Evolutionary conservation across 2,113 vertebrate species (phyloP).

Genomic region (Orcinus orca): DNA sequence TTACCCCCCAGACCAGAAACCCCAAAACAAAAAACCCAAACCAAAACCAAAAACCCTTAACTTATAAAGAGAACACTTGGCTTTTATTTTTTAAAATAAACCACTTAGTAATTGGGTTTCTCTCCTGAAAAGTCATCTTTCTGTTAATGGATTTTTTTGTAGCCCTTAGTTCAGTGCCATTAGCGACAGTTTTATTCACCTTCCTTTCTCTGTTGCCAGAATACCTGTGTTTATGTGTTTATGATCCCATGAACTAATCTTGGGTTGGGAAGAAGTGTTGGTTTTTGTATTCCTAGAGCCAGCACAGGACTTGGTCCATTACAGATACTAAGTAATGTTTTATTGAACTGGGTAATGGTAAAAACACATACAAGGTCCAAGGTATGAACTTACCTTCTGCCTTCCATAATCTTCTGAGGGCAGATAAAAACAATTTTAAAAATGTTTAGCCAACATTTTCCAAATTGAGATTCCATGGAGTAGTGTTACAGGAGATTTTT

Average conservation of each 20-base stretch:
- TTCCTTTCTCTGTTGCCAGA: constrained; percentile 1
- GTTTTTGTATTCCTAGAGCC: not conserved
- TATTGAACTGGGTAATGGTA: not conserved
- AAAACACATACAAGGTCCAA: not conserved
- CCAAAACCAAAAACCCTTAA: not conserved
- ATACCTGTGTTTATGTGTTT: not conserved
- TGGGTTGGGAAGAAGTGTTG: not conserved
- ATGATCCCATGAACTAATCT: not conserved
- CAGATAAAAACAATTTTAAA: not conserved
- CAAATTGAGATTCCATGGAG: not conserved
- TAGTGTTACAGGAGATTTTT: not conserved
- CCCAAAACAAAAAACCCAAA: not conserved
- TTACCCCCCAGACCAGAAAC: not conserved
- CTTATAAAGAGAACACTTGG: not conserved
- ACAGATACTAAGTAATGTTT: not conserved
- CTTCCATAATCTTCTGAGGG: not conserved
- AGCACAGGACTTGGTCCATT: not conserved
- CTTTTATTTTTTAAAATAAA: constrained; percentile 8
- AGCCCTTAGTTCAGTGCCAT: constrained; percentile 15
- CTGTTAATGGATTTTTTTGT: constrained; percentile 5
- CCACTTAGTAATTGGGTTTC: not conserved
- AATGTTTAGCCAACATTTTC: not conserved
- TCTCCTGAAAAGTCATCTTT: not conserved
- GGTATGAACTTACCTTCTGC: not conserved
- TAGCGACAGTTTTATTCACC: not conserved